A percentile compares a stretch with the other conserved stretches of the same genome.
These are phyloP conservation scores for Mus spretus DNA, from an alignment of 2,797 vertebrate species.

Conservation along the genomic window DNA sequence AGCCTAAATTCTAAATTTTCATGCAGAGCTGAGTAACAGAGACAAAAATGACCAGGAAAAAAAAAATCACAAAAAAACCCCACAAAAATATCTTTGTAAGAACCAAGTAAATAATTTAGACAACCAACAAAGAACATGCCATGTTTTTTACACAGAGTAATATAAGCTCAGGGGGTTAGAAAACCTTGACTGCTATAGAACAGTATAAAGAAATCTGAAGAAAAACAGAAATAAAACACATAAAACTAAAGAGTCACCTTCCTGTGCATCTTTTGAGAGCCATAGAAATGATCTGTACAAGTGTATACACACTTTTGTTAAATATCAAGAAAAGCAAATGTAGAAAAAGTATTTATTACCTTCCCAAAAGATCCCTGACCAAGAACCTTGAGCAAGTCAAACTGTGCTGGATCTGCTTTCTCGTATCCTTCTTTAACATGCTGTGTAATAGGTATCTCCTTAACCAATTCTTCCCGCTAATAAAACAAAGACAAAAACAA, in stretches of 20 bases:
- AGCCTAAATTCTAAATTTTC: slow-evolving; percentile 41
- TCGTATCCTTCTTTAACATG: slow-evolving; percentile 99
- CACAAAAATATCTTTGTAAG: background rate
- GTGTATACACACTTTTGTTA: background rate
- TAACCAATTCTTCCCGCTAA: slow-evolving; percentile 95
- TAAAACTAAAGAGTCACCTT: slow-evolving; percentile 47
- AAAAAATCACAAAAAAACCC: background rate
- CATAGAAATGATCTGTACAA: slow-evolving; percentile 17
- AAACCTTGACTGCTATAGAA: slow-evolving; percentile 17
- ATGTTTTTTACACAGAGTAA: slow-evolving; percentile 25
- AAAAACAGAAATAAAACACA: background rate
- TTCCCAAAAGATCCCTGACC: slow-evolving; percentile 99
- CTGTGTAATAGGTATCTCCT: slow-evolving; percentile 98
- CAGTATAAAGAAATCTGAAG: slow-evolving; percentile 45
- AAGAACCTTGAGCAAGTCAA: slow-evolving; percentile 98
- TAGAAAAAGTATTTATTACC: slow-evolving; percentile 88
- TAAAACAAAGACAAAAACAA: slow-evolving; percentile 64
- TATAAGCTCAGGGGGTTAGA: background rate
- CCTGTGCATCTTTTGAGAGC: background rate
- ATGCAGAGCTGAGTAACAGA: slow-evolving; percentile 34
- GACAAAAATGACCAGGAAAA: slow-evolving; percentile 48
- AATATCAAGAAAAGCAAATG: slow-evolving; percentile 53
- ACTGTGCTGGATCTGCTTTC: slow-evolving; percentile 98
- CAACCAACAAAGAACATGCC: slow-evolving; percentile 13
- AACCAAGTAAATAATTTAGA: slow-evolving; percentile 50